phyloP scores from a whole-genome alignment of 2,888 invertebrate genomes.

The Ischnura elegans region DNA sequence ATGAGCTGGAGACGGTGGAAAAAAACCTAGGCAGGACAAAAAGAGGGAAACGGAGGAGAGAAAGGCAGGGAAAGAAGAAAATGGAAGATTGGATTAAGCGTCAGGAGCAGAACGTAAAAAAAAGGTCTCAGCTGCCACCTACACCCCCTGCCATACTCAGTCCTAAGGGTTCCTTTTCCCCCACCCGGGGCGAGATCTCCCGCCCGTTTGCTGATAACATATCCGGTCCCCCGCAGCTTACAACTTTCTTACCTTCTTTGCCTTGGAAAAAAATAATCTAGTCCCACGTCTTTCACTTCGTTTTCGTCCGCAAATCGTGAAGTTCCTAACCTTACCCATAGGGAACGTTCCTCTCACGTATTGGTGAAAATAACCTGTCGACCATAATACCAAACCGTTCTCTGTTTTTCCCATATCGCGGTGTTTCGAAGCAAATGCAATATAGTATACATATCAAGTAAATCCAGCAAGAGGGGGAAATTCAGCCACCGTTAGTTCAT shows the following conservation, averaged over 20 bases:
- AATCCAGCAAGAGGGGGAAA: no score
- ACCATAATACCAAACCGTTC: no score
- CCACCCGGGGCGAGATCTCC: background rate
- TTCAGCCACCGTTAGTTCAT: no score
- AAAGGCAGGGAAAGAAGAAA: background rate
- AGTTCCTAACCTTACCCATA: background rate
- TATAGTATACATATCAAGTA: no score
- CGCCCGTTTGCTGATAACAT: background rate
- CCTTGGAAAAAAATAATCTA: background rate
- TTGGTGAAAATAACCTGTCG: no score
- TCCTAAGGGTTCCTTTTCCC: background rate
- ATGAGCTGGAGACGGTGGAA: background rate
- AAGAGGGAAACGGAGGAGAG: background rate
- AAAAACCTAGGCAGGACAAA: background rate
- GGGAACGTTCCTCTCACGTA: background rate
- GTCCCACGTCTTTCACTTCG: background rate
- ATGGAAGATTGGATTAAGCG: constrained; percentile 27
- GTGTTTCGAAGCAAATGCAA: no score
- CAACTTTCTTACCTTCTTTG: background rate
- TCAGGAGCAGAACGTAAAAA: constrained; percentile 1
- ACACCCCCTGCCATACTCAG: background rate
- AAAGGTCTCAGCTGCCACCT: background rate
- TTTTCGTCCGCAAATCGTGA: background rate
- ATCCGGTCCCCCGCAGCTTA: constrained; percentile 17
- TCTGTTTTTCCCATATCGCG: no score